A percentile compares a stretch with the other conserved stretches of the same genome.
These are phyloP conservation scores for Acanthiza pusilla DNA, from an alignment of 2,797 vertebrate genomes.

Conservation along the genomic window DNA sequence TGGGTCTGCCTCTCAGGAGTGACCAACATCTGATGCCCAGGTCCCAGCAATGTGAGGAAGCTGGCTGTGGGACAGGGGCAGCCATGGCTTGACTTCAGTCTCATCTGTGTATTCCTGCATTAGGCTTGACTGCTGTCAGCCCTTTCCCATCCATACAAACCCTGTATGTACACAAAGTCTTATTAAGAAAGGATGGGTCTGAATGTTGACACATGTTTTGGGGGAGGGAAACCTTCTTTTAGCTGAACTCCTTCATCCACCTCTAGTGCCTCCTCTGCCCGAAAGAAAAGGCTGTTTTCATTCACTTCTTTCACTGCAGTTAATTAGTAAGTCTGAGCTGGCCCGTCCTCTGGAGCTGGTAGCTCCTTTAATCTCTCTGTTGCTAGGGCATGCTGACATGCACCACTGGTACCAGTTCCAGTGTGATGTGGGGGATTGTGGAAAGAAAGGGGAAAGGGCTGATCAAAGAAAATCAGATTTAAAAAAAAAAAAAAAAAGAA, in stretches of 20 bases:
- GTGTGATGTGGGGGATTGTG: conserved; percentile 22
- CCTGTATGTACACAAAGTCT: neutral
- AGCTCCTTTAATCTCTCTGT: conserved; percentile 47
- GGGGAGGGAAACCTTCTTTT: conserved; percentile 26
- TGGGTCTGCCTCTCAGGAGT: neutral
- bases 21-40: accelerated
- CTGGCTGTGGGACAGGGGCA: neutral
- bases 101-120: neutral
- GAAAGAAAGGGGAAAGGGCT: conserved; percentile 42
- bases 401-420: conserved; percentile 47
- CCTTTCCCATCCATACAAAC: neutral
- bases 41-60: neutral
- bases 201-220: conserved; percentile 16
- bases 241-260: conserved; percentile 13
- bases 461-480: conserved; percentile 44
- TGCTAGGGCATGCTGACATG: conserved; percentile 53
- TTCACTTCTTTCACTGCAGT: conserved; percentile 46
- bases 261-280: neutral
- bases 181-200: neutral
- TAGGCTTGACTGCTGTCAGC: neutral
- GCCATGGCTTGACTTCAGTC: neutral
- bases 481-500: neutral
- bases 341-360: neutral
- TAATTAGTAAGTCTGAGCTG: conserved; percentile 35
- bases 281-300: conserved; percentile 31